phyloP scores from a whole-genome alignment of 2,888 invertebrate genomes.

The Taphrorychus bicolor region DNA sequence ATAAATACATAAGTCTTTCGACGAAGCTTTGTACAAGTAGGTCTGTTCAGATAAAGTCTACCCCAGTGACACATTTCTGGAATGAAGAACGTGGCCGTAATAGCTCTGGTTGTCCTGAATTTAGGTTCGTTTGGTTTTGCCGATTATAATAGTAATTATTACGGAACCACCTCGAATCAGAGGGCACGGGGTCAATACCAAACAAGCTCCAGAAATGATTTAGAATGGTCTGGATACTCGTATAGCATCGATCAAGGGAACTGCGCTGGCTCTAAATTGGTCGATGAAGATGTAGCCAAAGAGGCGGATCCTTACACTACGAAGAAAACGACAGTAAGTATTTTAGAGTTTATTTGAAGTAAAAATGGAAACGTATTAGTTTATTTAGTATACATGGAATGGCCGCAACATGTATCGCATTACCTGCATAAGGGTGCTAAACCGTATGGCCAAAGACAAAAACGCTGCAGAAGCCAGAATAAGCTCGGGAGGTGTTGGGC shows the following conservation, averaged over 20 bases:
- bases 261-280: conserved; percentile 27
- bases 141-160: conserved; percentile 2
- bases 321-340: conserved; percentile 36
- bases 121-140: not conserved
- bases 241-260: conserved; percentile 21
- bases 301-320: conserved; percentile 23
- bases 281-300: conserved; percentile 32
- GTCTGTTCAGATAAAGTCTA: conserved; percentile 6
- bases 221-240: conserved; percentile 29
- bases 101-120: not conserved
- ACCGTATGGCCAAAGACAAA: conserved; percentile 22
- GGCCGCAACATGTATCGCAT: conserved; percentile 23
- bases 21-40: not conserved
- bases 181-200: not conserved
- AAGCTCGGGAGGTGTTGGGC: conserved; percentile 29
- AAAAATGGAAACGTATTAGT: no score
- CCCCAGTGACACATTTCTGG: conserved; percentile 7
- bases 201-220: not conserved
- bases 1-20: not conserved
- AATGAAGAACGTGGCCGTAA: not conserved
- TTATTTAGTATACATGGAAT: conserved; percentile 30
- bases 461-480: conserved; percentile 33
- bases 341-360: not conserved
- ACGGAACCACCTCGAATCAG: not conserved
- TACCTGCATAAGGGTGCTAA: conserved; percentile 25